Evolutionary conservation across 2,113 vertebrate genomes (phyloP), one percentile per base, ranked within the genome.

Genomic region (Tragelaphus imberbis): DNA sequence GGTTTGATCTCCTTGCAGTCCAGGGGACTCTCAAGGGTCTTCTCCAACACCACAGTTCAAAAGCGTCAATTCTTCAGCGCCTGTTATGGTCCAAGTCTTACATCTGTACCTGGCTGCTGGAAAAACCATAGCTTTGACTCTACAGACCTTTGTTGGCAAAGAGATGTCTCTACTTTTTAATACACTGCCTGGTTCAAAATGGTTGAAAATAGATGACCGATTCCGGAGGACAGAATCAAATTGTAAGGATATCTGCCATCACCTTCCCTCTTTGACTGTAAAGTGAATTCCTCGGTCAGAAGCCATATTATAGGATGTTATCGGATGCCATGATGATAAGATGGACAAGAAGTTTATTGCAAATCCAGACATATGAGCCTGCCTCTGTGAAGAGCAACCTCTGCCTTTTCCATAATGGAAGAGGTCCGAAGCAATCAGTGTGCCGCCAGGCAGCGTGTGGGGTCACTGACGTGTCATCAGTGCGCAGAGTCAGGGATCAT

Each of bases 61-160:
- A 71, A 71, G n/a, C 2, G 0, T 40, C 68, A 40, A 1, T 71
- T 71, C n/a, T 71, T 71, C 19, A 12, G n/a, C 0, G 0, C 68
- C 13, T 2, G 23, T 75, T 40, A 40, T 40, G 68, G 9, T 23
- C 36, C 68, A 75, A 75, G 68, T 25, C 36, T 75, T n/a, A 75
- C 68, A 75, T 75, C n/a, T 75, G 68, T 75, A 75, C 36, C 36
- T 75, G 36, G n/a, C 68, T 40, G 13, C 36, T 75, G 68, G 68
- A 40, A 40, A 75, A 75, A 40, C 21, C 68, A 75, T 75, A 75
- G 68, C 68, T 40, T 75, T 25, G 68, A 75, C 68, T 75, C 13
- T 75, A 40, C 21, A 40, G 36, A 23, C 10, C 36, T 75, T 40
- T 75, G 68, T 75, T 75, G 36, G n/a, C 21, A 75, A 75, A 75